phyloP scores from a whole-genome alignment of 2,113 vertebrate genomes.

The Podocnemis expansa region DNA sequence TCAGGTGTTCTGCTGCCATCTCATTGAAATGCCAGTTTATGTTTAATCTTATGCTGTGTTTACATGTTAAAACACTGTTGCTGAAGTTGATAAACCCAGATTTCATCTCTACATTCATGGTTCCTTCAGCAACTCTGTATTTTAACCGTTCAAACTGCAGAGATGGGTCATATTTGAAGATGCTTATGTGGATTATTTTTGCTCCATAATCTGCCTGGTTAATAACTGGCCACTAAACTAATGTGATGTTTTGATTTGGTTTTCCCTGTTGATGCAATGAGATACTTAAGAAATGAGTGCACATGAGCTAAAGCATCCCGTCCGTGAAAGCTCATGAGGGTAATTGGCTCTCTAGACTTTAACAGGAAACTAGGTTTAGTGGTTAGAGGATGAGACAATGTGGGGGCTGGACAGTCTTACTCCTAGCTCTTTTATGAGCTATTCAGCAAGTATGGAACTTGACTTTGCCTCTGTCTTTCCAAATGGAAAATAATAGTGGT shows the following conservation, averaged over 20 bases:
- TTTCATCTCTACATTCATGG: conserved; percentile 12
- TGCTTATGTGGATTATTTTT: background rate
- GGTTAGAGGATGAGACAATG: background rate
- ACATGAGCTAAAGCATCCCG: background rate
- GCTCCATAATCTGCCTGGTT: background rate
- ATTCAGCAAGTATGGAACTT: background rate
- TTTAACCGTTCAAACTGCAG: background rate
- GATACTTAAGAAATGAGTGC: background rate
- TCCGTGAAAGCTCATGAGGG: accelerated
- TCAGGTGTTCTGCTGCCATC: background rate
- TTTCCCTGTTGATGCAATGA: background rate
- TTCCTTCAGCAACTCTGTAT: background rate
- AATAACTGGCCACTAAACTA: background rate
- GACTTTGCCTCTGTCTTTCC: accelerated
- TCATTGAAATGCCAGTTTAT: background rate
- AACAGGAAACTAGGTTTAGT: background rate
- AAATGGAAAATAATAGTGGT: background rate
- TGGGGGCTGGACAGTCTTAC: background rate
- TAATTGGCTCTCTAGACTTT: background rate
- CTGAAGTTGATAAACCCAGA: background rate
- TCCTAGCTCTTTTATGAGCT: background rate
- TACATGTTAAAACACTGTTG: conserved; percentile 24
- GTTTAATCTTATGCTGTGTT: conserved; percentile 54
- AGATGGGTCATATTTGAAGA: background rate
- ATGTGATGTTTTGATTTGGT: background rate